Evolutionary conservation across 2,113 vertebrate genomes (phyloP).

Genomic region (Fukomys damarensis): DNA sequence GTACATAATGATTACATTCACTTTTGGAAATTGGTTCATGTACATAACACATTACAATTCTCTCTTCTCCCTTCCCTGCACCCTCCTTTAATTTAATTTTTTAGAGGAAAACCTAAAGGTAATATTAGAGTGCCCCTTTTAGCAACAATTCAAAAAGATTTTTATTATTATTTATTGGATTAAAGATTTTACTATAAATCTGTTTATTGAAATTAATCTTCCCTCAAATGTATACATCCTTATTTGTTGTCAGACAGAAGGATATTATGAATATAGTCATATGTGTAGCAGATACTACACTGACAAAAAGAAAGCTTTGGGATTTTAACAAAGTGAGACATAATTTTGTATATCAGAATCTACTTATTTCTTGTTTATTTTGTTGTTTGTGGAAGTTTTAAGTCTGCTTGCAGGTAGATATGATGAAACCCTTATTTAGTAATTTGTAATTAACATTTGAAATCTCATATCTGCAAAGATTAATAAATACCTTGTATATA

Average conservation of each 20-base stretch:
- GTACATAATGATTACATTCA: neutral
- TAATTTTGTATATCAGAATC: neutral
- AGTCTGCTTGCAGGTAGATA: neutral
- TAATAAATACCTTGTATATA: neutral
- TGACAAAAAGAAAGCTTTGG: neutral
- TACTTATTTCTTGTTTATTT: neutral
- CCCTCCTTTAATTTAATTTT: neutral
- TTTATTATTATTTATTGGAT: neutral
- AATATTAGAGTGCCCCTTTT: neutral
- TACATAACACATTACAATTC: neutral
- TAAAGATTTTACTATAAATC: neutral
- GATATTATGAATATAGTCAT: neutral
- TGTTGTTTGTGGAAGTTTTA: neutral
- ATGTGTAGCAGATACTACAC: neutral
- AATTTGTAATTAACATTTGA: neutral
- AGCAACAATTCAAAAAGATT: neutral
- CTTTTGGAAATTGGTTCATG: neutral
- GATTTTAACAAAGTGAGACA: neutral
- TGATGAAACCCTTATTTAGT: neutral
- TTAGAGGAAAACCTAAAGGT: neutral
- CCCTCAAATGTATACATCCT: neutral
- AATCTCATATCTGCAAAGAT: neutral
- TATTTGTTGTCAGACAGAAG: neutral
- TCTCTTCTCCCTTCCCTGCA: neutral
- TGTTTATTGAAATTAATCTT: neutral